Evolutionary conservation across 2,888 invertebrate species (phyloP), one percentile per base, ranked within the genome.

Genomic region (Phyllotreta striolata): DNA sequence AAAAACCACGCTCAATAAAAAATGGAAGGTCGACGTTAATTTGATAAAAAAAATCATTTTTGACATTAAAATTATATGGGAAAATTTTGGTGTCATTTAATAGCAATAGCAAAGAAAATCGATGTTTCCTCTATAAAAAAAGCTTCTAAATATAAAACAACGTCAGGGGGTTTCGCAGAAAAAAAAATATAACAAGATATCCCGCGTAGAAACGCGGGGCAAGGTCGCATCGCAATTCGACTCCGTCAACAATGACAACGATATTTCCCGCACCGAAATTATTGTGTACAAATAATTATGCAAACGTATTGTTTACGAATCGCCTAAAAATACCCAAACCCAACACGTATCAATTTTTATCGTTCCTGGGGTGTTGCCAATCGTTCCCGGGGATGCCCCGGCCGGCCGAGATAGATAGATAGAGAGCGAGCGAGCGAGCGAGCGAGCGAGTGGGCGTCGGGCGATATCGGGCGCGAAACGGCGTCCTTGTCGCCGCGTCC

Each of bases 401-500:
- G 2, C 24, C 2, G 24, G 24, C 24, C 24, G 24, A 24, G 24
- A 24, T 24, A 24, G 24, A n/a, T n/a, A n/a, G n/a, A n/a, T n/a
- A 24, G 24, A 1, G 24, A 24, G 24, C 24, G 24, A 58, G 62
- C n/a, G 64, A 58, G 69, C 60, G 66, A 24, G 24, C 24, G 24
- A 24, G 24, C 24, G 24, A 58, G 62, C n/a, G 64, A 58, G 69
- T 62, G 66, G 67, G 64, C 62, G 67, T 61, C 67, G 67, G 66
- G 52, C 12, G 40, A 54, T 56, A 56, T 59, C 62, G 57, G 62
- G 66, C 64, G 66, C 52, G 44, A 60, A 68, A 69, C 72, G 73
- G 69, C 72, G 73, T 68, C 73, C 74, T 75, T 74, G 74, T 70
- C 71, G 70, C 62, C 67, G 62, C 66, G 67, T 65, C 61, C 63